A percentile compares a stretch with the other conserved stretches of the same genome.
Conservation (phyloP, 2,888 invertebrate species). For the Harmothoe impar region DNA sequence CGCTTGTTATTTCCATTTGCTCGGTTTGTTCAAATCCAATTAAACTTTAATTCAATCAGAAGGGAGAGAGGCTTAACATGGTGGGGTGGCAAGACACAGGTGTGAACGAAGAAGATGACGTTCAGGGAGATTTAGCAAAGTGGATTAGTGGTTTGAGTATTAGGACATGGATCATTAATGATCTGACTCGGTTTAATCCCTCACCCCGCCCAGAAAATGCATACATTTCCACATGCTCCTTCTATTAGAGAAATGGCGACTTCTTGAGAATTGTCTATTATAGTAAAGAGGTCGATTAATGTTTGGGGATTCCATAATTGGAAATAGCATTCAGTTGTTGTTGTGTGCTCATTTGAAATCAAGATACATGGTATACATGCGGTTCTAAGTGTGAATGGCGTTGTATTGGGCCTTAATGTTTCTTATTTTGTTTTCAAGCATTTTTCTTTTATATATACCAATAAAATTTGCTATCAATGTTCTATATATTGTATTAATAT, state of each 20-base stretch:
- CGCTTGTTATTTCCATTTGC: slow-evolving; percentile 61
- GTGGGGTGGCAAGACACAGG: slow-evolving; percentile 34
- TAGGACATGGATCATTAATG: slow-evolving; percentile 59
- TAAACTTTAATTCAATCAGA: slow-evolving; percentile 57
- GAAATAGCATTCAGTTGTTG: no score
- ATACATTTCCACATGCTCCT: background rate
- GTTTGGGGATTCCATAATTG: no score
- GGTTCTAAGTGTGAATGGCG: no score
- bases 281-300: background rate
- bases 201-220: background rate
- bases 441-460: no score
- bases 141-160: slow-evolving; percentile 53
- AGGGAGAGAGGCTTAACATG: slow-evolving; percentile 25
- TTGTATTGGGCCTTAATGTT: no score
- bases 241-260: background rate
- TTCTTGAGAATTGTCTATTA: background rate
- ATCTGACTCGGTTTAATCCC: background rate
- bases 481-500: no score
- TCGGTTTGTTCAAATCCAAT: slow-evolving; percentile 55
- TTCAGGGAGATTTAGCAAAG: slow-evolving; percentile 37
- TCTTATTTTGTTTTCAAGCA: no score
- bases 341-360: no score
- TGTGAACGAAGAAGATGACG: slow-evolving; percentile 34
- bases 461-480: no score
- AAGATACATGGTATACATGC: no score